Conservation (phyloP, 2,113 vertebrate species). For the Silurus meridionalis region DNA sequence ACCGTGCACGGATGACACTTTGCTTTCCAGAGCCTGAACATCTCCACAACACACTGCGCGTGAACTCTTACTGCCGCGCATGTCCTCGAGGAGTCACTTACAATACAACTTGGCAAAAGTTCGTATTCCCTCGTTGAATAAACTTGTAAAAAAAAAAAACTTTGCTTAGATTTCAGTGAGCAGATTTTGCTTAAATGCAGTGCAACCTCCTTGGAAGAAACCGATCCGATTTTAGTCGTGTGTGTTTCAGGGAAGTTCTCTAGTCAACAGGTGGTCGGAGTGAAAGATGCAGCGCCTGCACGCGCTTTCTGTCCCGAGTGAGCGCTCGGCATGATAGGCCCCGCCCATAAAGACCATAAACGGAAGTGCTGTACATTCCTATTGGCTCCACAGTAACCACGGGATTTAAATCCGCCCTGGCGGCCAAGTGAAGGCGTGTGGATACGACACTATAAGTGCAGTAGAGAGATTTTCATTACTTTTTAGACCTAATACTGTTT, state of each 20-base stretch:
- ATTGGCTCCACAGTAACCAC: slow-evolving; percentile 50
- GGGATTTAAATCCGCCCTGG: slow-evolving; percentile 11
- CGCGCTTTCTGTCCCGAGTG: slow-evolving; percentile 25
- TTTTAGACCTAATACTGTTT: neutral
- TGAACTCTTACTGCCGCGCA: neutral
- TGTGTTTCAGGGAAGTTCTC: neutral
- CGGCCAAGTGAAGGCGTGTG: slow-evolving; percentile 10
- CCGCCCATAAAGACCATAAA: neutral
- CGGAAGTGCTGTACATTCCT: neutral
- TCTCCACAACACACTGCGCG: neutral
- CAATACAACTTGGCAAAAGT: slow-evolving; percentile 2
- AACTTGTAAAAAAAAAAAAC: neutral
- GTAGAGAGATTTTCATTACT: neutral
- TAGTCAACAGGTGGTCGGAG: slow-evolving; percentile 45
- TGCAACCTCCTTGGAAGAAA: neutral
- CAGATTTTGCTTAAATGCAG: neutral
- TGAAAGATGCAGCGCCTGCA: neutral
- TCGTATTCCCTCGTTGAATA: neutral
- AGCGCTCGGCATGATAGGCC: neutral
- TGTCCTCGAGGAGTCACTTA: neutral
- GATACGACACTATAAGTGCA: neutral
- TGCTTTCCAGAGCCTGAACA: neutral
- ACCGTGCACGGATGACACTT: slow-evolving; percentile 48
- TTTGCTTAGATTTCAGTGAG: neutral
- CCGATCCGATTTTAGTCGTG: neutral